Base-by-base conservation (phyloP, 2,113 vertebrate genomes). In the Agapornis roseicollis region DNA sequence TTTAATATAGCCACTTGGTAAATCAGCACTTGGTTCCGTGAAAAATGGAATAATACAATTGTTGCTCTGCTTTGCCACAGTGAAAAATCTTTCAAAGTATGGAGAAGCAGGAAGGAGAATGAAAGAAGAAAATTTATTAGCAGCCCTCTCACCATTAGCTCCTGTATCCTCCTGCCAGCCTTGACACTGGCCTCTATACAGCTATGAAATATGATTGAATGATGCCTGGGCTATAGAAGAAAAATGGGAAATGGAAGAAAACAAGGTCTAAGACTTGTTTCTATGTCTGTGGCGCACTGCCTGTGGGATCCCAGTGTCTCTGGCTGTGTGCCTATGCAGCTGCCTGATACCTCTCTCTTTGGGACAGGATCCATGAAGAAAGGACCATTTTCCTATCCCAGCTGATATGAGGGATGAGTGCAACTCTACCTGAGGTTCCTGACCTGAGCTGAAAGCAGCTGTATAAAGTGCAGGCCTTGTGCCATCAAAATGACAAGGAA, bases 171-270 rank as follows among this genome's bases (percentile, higher is more conserved):
- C 39, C 65, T 47, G 31, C n/a, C 69, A 65, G 37, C 23, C 0
- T 0, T 65, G 39, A 18, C 39, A 53, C 10, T 84, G 23, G n/a
- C 37, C 42, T 58, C 3, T 25, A 7, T 31, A 52, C 1, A 1
- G 25, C 17, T 65, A 53, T 19, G 5, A 52, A 29, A 22, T 22
- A 33, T 8, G 28, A 19, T 15, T 9, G 44, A 79, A 39, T 46
- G 35, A 37, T 42, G 39, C 19, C 25, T 76, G 58, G 24, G 28
- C 27, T 69, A 19, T 20, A 73, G n/a, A n/a, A 60, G 24, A 28
- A 10, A 13, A 74, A 14, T 25, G 74, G 25, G 27, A 87, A 84
- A 80, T 5, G 3, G 24, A 24, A 70, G 31, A 58, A 90, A 44
- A 53, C 24, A 60, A 53, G 19, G 49, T 42, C 9, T 65, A 64